Percentiles rank a stretch among this genome's conserved stretches.
phyloP scores from a whole-genome alignment of 2,113 vertebrate genomes.

The Nothobranchius furzeri region DNA sequence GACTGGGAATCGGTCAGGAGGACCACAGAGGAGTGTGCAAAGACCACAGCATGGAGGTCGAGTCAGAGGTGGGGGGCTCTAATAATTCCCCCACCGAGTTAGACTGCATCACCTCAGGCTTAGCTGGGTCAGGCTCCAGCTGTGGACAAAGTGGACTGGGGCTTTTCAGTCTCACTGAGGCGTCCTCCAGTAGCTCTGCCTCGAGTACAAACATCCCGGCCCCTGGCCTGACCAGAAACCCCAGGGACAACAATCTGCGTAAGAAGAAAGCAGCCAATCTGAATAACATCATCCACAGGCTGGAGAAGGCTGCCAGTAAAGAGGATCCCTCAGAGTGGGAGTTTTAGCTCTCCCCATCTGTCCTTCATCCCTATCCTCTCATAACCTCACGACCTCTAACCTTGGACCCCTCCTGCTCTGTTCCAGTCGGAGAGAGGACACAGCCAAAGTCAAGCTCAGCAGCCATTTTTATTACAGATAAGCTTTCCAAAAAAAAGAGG shows the following conservation, averaged over 20 bases:
- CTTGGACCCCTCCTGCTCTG: slow-evolving; percentile 72
- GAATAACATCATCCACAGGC: slow-evolving; percentile 97
- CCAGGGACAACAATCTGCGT: slow-evolving; percentile 94
- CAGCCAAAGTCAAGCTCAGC: slow-evolving; percentile 81
- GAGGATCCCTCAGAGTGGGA: slow-evolving; percentile 97
- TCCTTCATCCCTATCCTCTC: slow-evolving; percentile 67
- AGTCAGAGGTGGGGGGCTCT: slow-evolving; percentile 82
- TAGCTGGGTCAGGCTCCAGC: slow-evolving; percentile 88
- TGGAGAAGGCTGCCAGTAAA: slow-evolving; percentile 95
- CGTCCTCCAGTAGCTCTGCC: slow-evolving; percentile 78
- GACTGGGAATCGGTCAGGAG: slow-evolving; percentile 70
- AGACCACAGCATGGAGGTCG: slow-evolving; percentile 77
- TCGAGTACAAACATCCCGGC: slow-evolving; percentile 74
- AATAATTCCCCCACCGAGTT: slow-evolving; percentile 82
- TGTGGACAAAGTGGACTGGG: slow-evolving; percentile 79
- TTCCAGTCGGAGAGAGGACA: slow-evolving; percentile 75
- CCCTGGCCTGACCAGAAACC: slow-evolving; percentile 84
- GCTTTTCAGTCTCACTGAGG: slow-evolving; percentile 91
- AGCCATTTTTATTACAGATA: slow-evolving; percentile 79
- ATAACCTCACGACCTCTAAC: slow-evolving; percentile 78
- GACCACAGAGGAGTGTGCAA: slow-evolving; percentile 84
- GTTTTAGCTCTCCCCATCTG: slow-evolving; percentile 81
- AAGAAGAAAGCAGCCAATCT: slow-evolving; percentile 98
- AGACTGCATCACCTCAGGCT: slow-evolving; percentile 83
- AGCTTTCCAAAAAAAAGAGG: slow-evolving; percentile 67